These are phyloP conservation scores for Peromyscus melanophrys DNA, from an alignment of 2,797 vertebrate species.

Conservation along the genomic window DNA sequence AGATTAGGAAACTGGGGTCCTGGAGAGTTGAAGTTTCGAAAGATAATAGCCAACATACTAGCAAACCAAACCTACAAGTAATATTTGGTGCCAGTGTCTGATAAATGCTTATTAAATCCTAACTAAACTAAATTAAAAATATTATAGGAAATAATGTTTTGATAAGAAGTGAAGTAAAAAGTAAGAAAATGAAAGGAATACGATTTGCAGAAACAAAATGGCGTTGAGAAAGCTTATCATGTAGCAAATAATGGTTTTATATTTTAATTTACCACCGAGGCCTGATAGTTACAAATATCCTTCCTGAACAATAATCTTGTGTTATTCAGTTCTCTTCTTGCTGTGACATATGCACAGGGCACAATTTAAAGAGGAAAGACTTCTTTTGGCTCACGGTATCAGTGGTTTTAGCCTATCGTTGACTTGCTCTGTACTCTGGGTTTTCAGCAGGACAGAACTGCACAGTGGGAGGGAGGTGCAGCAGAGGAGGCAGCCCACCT, in stretches of 20 bases:
- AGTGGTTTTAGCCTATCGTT: neutral
- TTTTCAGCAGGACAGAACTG: neutral
- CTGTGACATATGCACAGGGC: neutral
- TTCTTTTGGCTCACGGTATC: neutral
- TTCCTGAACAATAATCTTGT: neutral
- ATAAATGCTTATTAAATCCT: neutral
- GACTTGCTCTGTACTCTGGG: neutral
- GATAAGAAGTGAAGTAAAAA: neutral
- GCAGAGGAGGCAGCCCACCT: neutral
- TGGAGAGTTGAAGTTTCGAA: neutral
- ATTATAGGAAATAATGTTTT: constrained; percentile 44
- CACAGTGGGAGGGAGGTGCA: neutral
- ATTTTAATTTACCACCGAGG: neutral
- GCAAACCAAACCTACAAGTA: neutral
- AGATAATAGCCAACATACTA: neutral
- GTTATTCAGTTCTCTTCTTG: neutral
- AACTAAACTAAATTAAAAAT: constrained; percentile 32
- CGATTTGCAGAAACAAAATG: constrained; percentile 10
- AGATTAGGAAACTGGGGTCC: neutral
- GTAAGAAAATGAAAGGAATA: neutral
- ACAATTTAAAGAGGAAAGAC: neutral
- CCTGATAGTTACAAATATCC: constrained; percentile 30
- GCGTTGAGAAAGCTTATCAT: constrained; percentile 3
- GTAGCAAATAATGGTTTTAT: constrained; percentile 5
- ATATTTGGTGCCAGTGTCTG: neutral